A percentile compares a stretch with the other conserved stretches of the same genome.
These are phyloP conservation scores for Parambassis ranga DNA, from an alignment of 2,797 vertebrate genomes.

Conservation along the genomic window DNA sequence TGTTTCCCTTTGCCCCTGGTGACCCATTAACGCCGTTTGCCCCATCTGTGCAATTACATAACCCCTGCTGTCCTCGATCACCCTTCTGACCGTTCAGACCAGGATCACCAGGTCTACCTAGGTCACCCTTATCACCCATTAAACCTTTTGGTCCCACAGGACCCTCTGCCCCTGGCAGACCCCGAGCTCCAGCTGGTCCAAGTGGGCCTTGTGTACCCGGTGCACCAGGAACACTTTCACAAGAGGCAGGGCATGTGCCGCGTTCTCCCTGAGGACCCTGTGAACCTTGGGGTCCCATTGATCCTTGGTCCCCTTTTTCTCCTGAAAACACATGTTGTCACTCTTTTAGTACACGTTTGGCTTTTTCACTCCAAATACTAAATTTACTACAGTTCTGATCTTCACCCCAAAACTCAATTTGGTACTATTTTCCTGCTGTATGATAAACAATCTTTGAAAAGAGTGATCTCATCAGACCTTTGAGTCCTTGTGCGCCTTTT, in stretches of 20 bases:
- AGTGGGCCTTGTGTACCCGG: conserved; percentile 62
- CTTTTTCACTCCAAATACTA: no score
- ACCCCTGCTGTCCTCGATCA: conserved; percentile 58
- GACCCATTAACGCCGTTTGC: conserved; percentile 51
- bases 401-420: no score
- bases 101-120: conserved; percentile 48
- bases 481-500: conserved; percentile 71
- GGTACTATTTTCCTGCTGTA: no score
- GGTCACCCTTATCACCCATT: conserved; percentile 68
- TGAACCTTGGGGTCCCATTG: conserved; percentile 54
- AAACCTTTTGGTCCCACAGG: conserved; percentile 51
- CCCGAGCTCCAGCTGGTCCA: conserved; percentile 66
- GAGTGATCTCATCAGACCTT: no score
- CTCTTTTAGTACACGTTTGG: no score
- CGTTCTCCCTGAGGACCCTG: conserved; percentile 67
- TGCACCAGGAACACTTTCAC: conserved; percentile 46
- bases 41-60: conserved; percentile 73
- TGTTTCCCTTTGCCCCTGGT: conserved; percentile 57
- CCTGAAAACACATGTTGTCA: conserved; percentile 69
- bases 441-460: no score
- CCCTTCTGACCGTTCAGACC: conserved; percentile 67
- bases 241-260: conserved; percentile 68
- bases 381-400: no score
- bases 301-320: conserved; percentile 74
- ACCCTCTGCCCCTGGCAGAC: conserved; percentile 67